Percentiles rank a stretch among this genome's conserved stretches.
phyloP scores from a whole-genome alignment of 2,113 vertebrate genomes.

The Willisornis vidua region DNA sequence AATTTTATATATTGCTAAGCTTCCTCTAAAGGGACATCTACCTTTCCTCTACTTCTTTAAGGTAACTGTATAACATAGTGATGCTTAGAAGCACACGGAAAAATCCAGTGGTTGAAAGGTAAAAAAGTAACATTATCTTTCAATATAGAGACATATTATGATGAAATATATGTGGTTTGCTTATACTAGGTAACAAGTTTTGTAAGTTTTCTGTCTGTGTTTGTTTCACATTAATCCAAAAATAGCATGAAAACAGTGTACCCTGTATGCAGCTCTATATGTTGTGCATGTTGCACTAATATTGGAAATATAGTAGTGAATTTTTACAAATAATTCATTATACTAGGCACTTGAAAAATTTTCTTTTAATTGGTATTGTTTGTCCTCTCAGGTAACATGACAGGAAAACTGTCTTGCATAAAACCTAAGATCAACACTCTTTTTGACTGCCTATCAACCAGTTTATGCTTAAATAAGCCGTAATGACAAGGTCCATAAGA shows the following conservation, averaged over 20 bases:
- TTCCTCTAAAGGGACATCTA: slow-evolving; percentile 8
- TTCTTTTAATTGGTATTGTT: slow-evolving; percentile 62
- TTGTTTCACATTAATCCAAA: neutral
- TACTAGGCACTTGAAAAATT: slow-evolving; percentile 39
- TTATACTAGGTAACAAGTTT: neutral
- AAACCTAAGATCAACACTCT: slow-evolving; percentile 69
- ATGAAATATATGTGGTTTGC: neutral
- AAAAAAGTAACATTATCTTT: neutral
- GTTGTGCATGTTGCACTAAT: neutral
- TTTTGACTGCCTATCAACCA: slow-evolving; percentile 69
- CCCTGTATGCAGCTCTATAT: neutral
- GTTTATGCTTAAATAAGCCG: slow-evolving; percentile 75
- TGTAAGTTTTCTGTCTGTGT: neutral
- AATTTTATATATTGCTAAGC: neutral
- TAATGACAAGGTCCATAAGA: slow-evolving; percentile 72
- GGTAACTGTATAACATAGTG: neutral
- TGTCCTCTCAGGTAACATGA: slow-evolving; percentile 66
- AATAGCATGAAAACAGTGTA: neutral
- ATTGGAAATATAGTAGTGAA: neutral
- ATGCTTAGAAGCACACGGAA: neutral
- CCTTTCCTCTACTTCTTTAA: neutral
- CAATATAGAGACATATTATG: neutral
- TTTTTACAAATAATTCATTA: slow-evolving; percentile 40
- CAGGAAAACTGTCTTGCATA: slow-evolving; percentile 57
- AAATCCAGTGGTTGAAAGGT: neutral